These are phyloP conservation scores for Platycheirus albimanus DNA, from an alignment of 2,888 invertebrate genomes.

Conservation along the genomic window DNA sequence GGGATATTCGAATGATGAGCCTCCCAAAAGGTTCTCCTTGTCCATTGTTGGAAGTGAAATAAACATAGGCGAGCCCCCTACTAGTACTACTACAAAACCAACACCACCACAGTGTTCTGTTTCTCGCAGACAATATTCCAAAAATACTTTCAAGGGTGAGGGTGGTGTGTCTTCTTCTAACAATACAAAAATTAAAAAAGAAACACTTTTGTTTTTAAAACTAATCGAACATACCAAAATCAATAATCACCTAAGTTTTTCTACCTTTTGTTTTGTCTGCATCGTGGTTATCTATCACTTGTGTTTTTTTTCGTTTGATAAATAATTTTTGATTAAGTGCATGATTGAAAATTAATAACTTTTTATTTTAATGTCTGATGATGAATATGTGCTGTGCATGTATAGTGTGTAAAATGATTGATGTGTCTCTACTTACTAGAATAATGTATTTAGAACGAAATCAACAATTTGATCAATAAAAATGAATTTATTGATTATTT, in stretches of 20 bases:
- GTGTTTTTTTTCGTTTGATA: too few species aligned
- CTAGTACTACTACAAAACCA: constrained; percentile 46
- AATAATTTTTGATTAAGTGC: constrained; percentile 43
- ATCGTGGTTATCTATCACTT: constrained; percentile 61
- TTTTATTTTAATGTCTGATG: constrained; percentile 15
- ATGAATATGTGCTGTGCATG: constrained; percentile 58
- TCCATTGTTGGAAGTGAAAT: constrained; percentile 82
- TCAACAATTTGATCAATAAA: not conserved
- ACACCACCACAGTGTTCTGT: constrained; percentile 75
- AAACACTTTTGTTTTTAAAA: constrained; percentile 57
- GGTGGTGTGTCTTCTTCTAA: constrained; percentile 75
- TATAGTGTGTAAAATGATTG: constrained; percentile 29
- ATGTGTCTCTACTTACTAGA: constrained; percentile 29
- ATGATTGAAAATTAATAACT: constrained; percentile 36
- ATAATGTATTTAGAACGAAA: not conserved
- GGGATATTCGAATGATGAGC: constrained; percentile 83
- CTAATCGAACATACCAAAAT: constrained; percentile 61
- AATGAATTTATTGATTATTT: too few species aligned
- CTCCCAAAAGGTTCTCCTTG: constrained; percentile 82
- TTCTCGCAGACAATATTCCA: constrained; percentile 79
- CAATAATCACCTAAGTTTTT: constrained; percentile 53
- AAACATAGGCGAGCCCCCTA: constrained; percentile 82
- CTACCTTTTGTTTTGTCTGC: constrained; percentile 53
- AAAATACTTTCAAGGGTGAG: constrained; percentile 81
- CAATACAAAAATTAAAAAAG: too few species aligned